Percentiles rank a stretch among this genome's conserved stretches.
Conservation (phyloP, 1,140 invertebrate genomes). For the Thrips palmi region DNA sequence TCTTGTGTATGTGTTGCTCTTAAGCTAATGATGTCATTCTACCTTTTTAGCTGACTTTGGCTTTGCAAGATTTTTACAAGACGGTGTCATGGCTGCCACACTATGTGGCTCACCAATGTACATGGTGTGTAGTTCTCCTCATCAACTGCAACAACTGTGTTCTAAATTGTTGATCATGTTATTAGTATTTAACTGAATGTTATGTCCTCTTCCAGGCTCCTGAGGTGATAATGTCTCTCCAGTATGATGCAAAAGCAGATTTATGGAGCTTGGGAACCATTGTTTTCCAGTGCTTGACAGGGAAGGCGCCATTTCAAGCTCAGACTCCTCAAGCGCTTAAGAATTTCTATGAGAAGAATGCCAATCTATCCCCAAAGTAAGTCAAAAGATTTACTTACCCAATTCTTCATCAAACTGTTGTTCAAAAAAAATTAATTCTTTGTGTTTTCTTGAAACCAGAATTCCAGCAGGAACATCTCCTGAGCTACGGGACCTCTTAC, state of each 20-base stretch:
- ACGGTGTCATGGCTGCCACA: conserved; percentile 98
- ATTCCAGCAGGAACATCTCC: conserved; percentile 83
- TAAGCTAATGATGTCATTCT: conserved; percentile 9
- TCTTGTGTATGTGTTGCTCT: background rate
- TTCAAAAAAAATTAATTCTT: conserved; percentile 4
- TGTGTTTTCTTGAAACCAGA: conserved; percentile 35
- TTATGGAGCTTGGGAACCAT: conserved; percentile 98
- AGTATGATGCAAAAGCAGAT: conserved; percentile 98
- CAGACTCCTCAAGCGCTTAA: conserved; percentile 96
- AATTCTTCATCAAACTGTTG: conserved; percentile 5
- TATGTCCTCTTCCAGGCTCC: conserved; percentile 49
- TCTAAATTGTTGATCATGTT: background rate
- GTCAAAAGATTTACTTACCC: conserved; percentile 17
- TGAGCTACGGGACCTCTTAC: conserved; percentile 69
- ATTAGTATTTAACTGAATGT: conserved; percentile 1
- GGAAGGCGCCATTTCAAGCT: conserved; percentile 95
- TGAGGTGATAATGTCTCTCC: conserved; percentile 98
- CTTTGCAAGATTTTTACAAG: conserved; percentile 93
- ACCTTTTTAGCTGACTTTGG: conserved; percentile 86
- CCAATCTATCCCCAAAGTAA: conserved; percentile 88
- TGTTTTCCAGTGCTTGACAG: conserved; percentile 95
- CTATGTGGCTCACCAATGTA: conserved; percentile 99
- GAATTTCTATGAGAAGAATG: conserved; percentile 91
- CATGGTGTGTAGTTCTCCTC: conserved; percentile 47
- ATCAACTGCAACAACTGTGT: background rate